Conservation (phyloP, 2,888 invertebrate species). For the Clistopyga incitator region DNA sequence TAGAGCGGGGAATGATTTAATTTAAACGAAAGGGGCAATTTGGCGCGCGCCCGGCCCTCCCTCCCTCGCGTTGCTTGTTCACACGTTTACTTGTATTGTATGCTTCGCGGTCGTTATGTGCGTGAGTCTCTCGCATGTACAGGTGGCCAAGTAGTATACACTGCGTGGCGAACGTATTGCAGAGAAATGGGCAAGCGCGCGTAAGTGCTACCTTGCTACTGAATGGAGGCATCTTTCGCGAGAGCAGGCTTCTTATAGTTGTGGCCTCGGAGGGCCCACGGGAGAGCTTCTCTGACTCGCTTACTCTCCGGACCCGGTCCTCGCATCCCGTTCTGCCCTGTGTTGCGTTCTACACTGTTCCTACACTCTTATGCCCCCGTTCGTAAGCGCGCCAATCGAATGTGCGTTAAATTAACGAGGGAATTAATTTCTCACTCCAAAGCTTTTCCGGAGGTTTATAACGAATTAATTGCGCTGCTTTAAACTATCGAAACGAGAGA, state of each 20-base stretch:
- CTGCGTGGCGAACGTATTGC: not conserved
- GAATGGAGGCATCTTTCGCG: slow-evolving; percentile 68
- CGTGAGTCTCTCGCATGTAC: no score
- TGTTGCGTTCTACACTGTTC: not conserved
- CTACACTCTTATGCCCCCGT: not conserved
- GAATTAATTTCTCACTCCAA: no score
- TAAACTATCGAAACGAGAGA: slow-evolving; percentile 33
- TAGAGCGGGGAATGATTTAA: not conserved
- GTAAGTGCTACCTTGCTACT: slow-evolving; percentile 68
- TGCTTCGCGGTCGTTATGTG: no score
- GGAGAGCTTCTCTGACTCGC: slow-evolving; percentile 52
- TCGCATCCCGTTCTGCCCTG: slow-evolving; percentile 49
- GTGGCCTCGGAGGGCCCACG: slow-evolving; percentile 44
- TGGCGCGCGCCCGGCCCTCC: not conserved
- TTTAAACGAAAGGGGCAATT: not conserved
- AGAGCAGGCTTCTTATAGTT: slow-evolving; percentile 69
- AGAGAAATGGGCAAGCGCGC: slow-evolving; percentile 54
- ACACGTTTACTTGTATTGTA: slow-evolving; percentile 11
- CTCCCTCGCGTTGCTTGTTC: slow-evolving; percentile 18
- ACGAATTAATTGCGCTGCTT: slow-evolving; percentile 50
- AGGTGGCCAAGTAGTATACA: not conserved
- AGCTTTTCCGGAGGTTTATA: no score
- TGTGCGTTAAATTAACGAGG: not conserved
- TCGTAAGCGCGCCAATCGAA: not conserved
- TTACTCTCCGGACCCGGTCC: slow-evolving; percentile 43